phyloP scores from a whole-genome alignment of 2,888 invertebrate species.

The Tipula unca region DNA sequence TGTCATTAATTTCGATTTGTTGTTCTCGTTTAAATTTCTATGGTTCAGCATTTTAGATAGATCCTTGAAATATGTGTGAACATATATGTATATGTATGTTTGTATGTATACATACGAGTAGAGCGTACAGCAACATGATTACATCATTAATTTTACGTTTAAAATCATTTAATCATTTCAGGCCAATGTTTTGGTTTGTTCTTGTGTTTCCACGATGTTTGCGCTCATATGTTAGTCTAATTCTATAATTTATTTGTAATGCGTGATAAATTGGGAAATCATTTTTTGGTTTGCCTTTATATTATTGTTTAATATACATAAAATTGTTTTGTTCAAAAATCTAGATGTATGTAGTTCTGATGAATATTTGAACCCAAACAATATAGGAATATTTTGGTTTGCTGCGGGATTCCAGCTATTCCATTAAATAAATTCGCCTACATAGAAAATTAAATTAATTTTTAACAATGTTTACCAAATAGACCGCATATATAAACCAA shows the following conservation, averaged over 20 bases:
- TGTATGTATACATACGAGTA: not conserved
- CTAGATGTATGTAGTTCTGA: not conserved
- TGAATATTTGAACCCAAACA: not conserved
- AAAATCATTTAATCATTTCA: not conserved
- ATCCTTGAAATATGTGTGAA: not conserved
- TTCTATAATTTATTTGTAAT: not conserved
- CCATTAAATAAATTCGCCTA: not conserved
- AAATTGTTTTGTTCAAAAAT: not conserved
- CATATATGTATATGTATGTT: too few relatives aligned
- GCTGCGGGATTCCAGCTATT: not conserved
- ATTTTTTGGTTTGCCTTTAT: not conserved
- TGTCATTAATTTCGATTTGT: not conserved
- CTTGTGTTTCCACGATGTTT: not conserved
- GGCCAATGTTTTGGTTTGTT: not conserved
- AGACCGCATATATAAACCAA: not conserved
- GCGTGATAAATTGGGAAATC: not conserved
- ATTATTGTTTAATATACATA: not conserved
- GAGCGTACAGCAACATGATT: not conserved
- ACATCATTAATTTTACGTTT: not conserved
- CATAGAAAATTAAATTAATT: not conserved
- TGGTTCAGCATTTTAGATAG: not conserved
- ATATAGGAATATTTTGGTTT: not conserved
- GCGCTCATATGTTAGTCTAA: not conserved
- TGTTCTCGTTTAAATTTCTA: not conserved
- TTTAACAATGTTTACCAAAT: not conserved